Percentiles rank a stretch among this genome's conserved stretches.
phyloP scores from a whole-genome alignment of 2,113 vertebrate genomes.

The Corythornis madagascariensis region DNA sequence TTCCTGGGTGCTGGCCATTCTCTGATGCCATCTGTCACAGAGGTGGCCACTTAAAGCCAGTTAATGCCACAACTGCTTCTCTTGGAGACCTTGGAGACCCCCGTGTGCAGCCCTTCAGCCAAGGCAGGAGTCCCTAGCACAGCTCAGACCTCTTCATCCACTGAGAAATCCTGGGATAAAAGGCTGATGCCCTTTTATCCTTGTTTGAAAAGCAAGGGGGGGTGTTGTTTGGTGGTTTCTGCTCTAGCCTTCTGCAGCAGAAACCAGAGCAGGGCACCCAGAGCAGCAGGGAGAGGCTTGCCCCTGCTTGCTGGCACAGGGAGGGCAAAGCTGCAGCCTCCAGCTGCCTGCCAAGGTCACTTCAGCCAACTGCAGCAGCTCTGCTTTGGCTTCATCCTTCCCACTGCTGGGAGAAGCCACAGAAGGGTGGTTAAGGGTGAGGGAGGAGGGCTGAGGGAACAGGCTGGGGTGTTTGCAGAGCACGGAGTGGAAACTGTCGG shows the following conservation, averaged over 20 bases:
- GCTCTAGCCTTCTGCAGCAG: neutral
- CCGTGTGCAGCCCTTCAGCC: too few species aligned
- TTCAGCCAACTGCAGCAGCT: neutral
- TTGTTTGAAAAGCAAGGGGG: neutral
- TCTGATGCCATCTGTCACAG: neutral
- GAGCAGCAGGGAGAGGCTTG: neutral
- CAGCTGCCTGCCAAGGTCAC: neutral
- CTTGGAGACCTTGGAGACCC: neutral
- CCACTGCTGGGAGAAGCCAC: constrained; percentile 3
- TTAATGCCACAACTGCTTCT: neutral
- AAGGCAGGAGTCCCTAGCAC: neutral
- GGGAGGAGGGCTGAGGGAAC: neutral
- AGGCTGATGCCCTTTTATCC: too few species aligned
- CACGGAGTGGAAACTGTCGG: neutral
- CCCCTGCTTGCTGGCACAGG: neutral
- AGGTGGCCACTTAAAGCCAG: neutral
- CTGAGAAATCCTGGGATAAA: neutral
- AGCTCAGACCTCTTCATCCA: neutral
- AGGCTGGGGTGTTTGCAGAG: neutral
- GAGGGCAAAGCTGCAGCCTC: neutral
- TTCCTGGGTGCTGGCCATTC: neutral
- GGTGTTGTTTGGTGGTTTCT: neutral
- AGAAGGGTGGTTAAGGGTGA: neutral
- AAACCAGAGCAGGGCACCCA: neutral
- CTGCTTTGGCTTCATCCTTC: constrained; percentile 23